Evolutionary conservation across 2,113 vertebrate species (phyloP).

Genomic region (Ursus arctos): DNA sequence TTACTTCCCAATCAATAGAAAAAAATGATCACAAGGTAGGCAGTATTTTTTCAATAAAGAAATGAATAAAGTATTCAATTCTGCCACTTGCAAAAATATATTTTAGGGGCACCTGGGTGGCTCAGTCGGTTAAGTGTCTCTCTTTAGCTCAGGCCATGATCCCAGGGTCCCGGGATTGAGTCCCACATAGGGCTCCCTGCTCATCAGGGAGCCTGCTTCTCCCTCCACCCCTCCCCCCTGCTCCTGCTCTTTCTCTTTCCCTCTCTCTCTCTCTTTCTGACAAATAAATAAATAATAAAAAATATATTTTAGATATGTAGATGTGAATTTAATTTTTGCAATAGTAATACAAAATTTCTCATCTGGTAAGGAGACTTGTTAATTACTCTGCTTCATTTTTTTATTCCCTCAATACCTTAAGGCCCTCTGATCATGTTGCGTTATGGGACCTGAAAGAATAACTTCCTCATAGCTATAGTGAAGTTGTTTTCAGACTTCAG

Average conservation of each 20-base stretch:
- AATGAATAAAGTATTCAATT: neutral
- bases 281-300: neutral
- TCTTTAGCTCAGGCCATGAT: no score
- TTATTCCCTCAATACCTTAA: neutral
- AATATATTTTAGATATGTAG: neutral
- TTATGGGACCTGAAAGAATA: neutral
- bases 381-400: neutral
- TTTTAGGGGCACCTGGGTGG: neutral
- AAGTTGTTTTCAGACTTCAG: constrained; percentile 43
- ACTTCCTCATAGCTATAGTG: neutral
- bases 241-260: no score
- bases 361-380: neutral
- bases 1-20: neutral
- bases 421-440: neutral
- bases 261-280: no score
- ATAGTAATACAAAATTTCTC: neutral
- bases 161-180: no score
- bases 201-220: no score
- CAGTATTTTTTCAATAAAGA: neutral
- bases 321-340: neutral
- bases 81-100: neutral
- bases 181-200: no score
- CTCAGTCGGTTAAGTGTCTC: no score
- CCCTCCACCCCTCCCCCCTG: no score
- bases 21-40: neutral